Conservation (phyloP, 2,113 vertebrate genomes). For the Pogonocichla stellata region DNA sequence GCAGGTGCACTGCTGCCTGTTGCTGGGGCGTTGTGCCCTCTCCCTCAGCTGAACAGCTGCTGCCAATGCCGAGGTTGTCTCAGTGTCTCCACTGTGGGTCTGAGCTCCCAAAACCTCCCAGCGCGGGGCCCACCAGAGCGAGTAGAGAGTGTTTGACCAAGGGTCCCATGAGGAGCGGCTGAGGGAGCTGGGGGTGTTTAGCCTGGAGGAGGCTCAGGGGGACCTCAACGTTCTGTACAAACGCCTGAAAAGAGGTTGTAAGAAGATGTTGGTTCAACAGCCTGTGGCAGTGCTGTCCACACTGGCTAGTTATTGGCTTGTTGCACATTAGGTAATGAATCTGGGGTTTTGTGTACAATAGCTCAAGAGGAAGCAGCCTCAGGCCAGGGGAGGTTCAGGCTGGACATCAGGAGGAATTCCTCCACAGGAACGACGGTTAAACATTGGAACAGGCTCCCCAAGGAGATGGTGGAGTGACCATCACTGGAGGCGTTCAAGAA, state of each 20-base stretch:
- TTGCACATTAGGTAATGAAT: neutral
- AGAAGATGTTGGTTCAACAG: neutral
- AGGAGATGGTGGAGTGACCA: neutral
- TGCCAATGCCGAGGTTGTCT: neutral
- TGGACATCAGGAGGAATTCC: neutral
- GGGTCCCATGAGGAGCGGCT: accelerated
- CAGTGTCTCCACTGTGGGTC: neutral
- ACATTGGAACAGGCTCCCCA: neutral
- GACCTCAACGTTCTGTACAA: neutral
- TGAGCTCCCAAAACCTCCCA: neutral
- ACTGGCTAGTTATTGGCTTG: no score
- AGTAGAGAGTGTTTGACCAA: neutral
- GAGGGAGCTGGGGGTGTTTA: neutral
- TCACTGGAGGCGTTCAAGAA: neutral
- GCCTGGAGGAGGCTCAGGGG: neutral
- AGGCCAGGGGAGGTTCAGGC: neutral
- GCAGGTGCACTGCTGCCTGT: neutral
- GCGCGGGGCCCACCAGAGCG: accelerated
- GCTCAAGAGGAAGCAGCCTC: neutral
- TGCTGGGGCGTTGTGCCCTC: neutral
- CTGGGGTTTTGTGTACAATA: neutral
- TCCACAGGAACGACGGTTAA: neutral
- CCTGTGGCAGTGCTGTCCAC: no score
- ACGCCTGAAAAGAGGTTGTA: neutral
- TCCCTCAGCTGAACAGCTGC: neutral